These are phyloP conservation scores for Brachypodius melanocephalos DNA, from an alignment of 2,113 vertebrate genomes.

Conservation along the genomic window DNA sequence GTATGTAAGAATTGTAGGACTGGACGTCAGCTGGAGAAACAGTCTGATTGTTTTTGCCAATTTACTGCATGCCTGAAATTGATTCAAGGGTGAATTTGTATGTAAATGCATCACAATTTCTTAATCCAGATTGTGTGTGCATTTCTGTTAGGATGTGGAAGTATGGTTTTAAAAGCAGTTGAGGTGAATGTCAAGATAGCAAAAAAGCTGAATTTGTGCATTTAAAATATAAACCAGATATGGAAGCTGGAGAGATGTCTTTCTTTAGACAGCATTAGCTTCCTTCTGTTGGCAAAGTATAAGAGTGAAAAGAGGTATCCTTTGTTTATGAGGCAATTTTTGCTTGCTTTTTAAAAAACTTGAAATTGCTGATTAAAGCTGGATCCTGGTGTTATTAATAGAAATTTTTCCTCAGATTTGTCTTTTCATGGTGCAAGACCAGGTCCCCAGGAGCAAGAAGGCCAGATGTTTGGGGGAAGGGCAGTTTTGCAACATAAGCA, in stretches of 20 bases:
- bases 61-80: background rate
- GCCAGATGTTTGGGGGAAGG: background rate
- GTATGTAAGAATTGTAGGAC: rapidly evolving
- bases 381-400: background rate
- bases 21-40: background rate
- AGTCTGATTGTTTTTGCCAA: background rate
- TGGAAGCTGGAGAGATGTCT: background rate
- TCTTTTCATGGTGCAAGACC: background rate
- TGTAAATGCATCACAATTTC: background rate
- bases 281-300: background rate
- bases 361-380: background rate
- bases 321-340: background rate
- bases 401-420: background rate
- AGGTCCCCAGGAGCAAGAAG: background rate
- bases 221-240: background rate
- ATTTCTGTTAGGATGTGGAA: background rate
- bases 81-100: background rate
- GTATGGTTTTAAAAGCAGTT: background rate
- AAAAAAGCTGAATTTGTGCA: background rate
- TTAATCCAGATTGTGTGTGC: background rate
- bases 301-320: background rate
- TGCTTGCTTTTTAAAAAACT: background rate
- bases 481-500: background rate
- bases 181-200: background rate
- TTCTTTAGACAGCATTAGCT: background rate